phyloP scores from a whole-genome alignment of 2,113 vertebrate genomes.

The Nannobrachium achirus region DNA sequence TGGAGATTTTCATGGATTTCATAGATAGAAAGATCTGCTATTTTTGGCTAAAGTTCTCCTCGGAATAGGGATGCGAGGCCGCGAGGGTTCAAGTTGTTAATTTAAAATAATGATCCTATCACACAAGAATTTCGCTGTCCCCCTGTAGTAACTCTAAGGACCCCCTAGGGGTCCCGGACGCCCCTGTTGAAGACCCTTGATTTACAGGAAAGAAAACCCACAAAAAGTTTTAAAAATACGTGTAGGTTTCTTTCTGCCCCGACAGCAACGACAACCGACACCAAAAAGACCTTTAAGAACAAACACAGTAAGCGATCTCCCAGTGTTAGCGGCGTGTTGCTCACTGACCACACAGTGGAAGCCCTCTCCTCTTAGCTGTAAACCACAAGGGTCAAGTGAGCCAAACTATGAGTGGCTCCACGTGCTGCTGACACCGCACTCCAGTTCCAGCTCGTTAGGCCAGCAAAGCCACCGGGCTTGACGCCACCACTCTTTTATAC shows the following conservation, averaged over 20 bases:
- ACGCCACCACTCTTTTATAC: slow-evolving; percentile 37
- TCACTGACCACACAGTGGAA: slow-evolving; percentile 42
- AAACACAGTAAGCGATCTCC: no score
- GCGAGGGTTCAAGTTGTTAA: no score
- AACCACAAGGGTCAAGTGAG: slow-evolving; percentile 51
- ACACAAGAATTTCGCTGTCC: no score
- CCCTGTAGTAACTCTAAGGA: no score
- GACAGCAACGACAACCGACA: not conserved
- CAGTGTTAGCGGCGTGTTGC: slow-evolving; percentile 12
- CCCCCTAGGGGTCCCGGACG: no score
- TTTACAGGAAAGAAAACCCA: not conserved
- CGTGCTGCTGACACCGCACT: slow-evolving; percentile 23
- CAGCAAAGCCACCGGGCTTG: slow-evolving; percentile 37
- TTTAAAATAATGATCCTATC: no score
- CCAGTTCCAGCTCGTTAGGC: slow-evolving; percentile 57
- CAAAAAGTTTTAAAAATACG: not conserved
- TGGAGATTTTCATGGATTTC: no score
- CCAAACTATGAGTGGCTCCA: slow-evolving; percentile 33
- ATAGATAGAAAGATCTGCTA: no score
- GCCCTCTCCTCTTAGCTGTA: slow-evolving; percentile 19
- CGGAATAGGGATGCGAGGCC: no score
- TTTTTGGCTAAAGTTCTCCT: no score
- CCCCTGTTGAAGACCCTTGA: no score
- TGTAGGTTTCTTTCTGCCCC: not conserved
- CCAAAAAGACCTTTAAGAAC: no score